Evolutionary conservation across 2,113 vertebrate genomes (phyloP).

Genomic region (Argyrosomus japonicus): DNA sequence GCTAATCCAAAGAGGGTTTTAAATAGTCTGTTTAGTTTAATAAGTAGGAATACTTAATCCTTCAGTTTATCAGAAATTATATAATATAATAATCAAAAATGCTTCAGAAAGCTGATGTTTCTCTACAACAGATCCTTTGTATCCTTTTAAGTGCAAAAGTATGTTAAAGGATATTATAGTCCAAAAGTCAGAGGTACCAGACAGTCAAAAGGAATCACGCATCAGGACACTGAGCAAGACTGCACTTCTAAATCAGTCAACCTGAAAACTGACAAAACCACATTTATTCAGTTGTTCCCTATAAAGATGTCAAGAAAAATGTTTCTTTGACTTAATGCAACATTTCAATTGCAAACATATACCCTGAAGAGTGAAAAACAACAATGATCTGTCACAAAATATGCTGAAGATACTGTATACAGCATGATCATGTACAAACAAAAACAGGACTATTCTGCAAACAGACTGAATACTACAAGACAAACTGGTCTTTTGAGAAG

Average conservation of each 20-base stretch:
- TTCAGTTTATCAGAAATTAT: neutral
- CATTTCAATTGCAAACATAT: neutral
- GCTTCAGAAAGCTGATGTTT: too few relatives aligned
- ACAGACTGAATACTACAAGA: constrained; percentile 2
- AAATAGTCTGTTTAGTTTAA: neutral
- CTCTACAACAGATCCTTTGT: too few relatives aligned
- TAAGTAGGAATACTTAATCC: too few relatives aligned
- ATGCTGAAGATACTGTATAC: neutral
- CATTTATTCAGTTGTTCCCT: constrained; percentile 35
- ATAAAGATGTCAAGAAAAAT: constrained; percentile 11
- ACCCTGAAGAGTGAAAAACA: neutral
- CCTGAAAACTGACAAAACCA: constrained; percentile 5
- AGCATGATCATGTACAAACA: neutral
- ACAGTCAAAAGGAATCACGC: neutral
- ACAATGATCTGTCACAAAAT: neutral
- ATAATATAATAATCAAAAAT: neutral
- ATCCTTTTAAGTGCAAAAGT: neutral
- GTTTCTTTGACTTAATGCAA: constrained; percentile 3
- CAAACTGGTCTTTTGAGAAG: neutral
- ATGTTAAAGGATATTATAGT: neutral
- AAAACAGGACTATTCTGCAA: neutral
- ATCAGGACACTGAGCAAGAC: neutral
- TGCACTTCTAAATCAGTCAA: neutral
- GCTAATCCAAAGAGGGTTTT: neutral
- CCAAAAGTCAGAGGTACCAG: neutral